A percentile compares a stretch with the other conserved stretches of the same genome.
Evolutionary conservation across 2,888 invertebrate genomes (phyloP).

Genomic region (Macaria notata): DNA sequence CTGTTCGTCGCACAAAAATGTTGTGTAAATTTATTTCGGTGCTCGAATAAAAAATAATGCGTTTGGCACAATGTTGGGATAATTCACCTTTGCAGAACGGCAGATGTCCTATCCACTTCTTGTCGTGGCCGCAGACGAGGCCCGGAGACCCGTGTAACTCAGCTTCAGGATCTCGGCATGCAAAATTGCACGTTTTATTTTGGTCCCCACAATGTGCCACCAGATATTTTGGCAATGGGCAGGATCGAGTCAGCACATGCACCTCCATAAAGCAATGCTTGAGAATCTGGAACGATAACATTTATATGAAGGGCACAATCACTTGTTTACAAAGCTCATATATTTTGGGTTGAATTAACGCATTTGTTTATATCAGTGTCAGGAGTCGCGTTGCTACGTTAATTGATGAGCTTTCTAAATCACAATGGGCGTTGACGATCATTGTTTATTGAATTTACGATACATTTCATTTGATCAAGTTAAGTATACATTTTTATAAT

Average conservation of each 20-base stretch:
- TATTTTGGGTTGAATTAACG: constrained; percentile 7
- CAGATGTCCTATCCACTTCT: constrained; percentile 62
- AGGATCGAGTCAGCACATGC: constrained; percentile 66
- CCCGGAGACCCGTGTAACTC: constrained; percentile 51
- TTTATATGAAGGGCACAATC: constrained; percentile 27
- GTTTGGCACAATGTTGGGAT: constrained; percentile 10
- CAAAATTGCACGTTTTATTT: constrained; percentile 61
- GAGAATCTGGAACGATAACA: constrained; percentile 53
- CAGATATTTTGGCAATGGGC: constrained; percentile 62
- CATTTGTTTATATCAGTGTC: neutral
- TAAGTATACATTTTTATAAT: no score
- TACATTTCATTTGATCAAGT: no score
- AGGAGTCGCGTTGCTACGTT: neutral
- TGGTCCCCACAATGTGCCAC: constrained; percentile 50
- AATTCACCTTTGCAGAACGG: constrained; percentile 62
- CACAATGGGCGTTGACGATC: neutral
- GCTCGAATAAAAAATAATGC: constrained; percentile 4
- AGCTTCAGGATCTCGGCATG: constrained; percentile 55
- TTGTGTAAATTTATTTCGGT: neutral
- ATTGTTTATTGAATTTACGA: no score
- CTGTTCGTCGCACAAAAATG: constrained; percentile 6
- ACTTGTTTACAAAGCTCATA: constrained; percentile 12
- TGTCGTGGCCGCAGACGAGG: constrained; percentile 54
- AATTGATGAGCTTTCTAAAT: neutral
- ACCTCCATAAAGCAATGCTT: constrained; percentile 71